Percentiles rank a stretch among this genome's conserved stretches.
Evolutionary conservation across 2,797 vertebrate species (phyloP).

Genomic region (Chromis chromis): DNA sequence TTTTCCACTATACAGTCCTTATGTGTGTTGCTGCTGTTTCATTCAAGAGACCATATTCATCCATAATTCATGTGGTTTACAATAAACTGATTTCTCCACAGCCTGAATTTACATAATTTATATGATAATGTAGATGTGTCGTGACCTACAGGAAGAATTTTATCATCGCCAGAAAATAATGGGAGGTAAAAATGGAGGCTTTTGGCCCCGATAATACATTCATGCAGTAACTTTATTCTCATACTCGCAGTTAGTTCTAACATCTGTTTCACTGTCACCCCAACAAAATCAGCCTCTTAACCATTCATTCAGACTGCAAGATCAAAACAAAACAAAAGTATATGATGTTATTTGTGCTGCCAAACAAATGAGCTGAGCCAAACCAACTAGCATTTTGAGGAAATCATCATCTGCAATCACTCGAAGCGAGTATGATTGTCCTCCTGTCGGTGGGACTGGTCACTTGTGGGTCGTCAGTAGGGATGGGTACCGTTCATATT

Average conservation of each 20-base stretch:
- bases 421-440: too few relatives aligned
- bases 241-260: background rate
- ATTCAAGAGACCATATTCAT: background rate
- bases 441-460: too few relatives aligned
- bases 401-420: too few relatives aligned
- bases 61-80: conserved; percentile 20
- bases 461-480: too few relatives aligned
- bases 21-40: background rate
- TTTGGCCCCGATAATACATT: background rate
- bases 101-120: conserved; percentile 29
- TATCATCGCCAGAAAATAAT: background rate
- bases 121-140: conserved; percentile 1
- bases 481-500: too few relatives aligned
- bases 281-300: too few relatives aligned
- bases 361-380: too few relatives aligned
- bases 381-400: too few relatives aligned
- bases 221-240: background rate
- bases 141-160: conserved; percentile 3
- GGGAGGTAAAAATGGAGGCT: background rate
- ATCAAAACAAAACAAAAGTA: too few relatives aligned
- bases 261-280: too few relatives aligned
- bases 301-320: too few relatives aligned
- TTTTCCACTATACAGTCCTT: background rate
- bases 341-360: too few relatives aligned
- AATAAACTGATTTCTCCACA: background rate